Evolutionary conservation across 2,797 vertebrate genomes (phyloP).

Genomic region (Limosa lapponica): DNA sequence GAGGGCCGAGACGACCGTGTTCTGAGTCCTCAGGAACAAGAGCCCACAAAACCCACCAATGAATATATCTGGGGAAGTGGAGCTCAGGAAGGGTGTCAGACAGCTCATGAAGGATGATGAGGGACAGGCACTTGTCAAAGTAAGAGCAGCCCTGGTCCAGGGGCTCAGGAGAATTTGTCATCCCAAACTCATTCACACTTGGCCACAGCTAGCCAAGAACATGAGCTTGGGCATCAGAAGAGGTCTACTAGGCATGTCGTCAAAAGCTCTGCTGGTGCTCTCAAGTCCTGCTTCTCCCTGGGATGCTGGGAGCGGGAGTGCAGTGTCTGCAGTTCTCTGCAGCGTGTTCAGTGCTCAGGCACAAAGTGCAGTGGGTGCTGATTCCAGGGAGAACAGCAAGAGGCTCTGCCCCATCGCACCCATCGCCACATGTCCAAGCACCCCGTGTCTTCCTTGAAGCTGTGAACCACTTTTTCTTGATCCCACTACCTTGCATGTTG

Average conservation of each 20-base stretch:
- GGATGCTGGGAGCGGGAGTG: not conserved
- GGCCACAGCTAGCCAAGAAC: not conserved
- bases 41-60: not conserved
- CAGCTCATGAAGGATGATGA: not conserved
- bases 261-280: not conserved
- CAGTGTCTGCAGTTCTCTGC: not conserved
- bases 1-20: not conserved
- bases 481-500: not conserved
- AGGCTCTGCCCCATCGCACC: not conserved
- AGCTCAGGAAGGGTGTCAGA: not conserved
- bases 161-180: not conserved
- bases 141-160: not conserved
- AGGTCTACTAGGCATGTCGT: not conserved
- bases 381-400: not conserved
- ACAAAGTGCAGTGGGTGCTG: not conserved
- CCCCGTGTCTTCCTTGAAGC: not conserved
- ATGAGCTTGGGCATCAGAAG: not conserved
- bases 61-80: not conserved
- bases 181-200: not conserved
- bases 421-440: not conserved
- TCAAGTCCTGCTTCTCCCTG: not conserved
- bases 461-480: not conserved
- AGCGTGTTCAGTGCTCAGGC: not conserved
- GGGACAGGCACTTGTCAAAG: not conserved
- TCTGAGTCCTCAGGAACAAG: not conserved